Evolutionary conservation across 2,113 vertebrate species (phyloP).

Genomic region (Amia ocellicauda): DNA sequence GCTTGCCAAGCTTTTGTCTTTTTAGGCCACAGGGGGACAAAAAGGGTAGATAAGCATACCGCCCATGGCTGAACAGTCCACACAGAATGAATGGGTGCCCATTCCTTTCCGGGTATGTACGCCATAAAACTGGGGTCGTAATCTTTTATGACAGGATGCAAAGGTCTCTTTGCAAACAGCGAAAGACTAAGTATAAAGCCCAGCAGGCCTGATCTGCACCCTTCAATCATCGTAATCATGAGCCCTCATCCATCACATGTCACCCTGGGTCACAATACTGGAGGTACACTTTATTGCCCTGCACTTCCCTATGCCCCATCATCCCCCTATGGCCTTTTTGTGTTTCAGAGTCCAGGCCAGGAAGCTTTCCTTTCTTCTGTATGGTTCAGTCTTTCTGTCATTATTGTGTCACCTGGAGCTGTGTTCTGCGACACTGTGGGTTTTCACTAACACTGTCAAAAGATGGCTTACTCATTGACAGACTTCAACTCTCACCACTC

Average conservation of each 20-base stretch:
- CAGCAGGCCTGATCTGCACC: constrained; percentile 81
- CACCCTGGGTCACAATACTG: constrained; percentile 75
- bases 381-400: constrained; percentile 62
- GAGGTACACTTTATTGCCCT: constrained; percentile 78
- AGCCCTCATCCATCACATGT: constrained; percentile 80
- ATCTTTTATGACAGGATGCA: constrained; percentile 84
- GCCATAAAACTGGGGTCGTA: constrained; percentile 81
- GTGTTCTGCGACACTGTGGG: constrained; percentile 44
- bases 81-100: constrained; percentile 79
- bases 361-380: constrained; percentile 73
- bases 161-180: constrained; percentile 82
- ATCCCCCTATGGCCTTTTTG: constrained; percentile 65
- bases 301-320: constrained; percentile 66
- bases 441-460: constrained; percentile 45
- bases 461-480: constrained; percentile 71
- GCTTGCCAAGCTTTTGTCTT: constrained; percentile 54
- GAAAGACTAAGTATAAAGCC: constrained; percentile 77
- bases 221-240: constrained; percentile 74
- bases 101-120: constrained; percentile 78
- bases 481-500: constrained; percentile 48
- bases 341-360: constrained; percentile 64
- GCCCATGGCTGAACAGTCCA: constrained; percentile 72
- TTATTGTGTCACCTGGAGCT: constrained; percentile 74
- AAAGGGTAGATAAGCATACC: constrained; percentile 64
- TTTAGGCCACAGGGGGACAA: constrained; percentile 62